Conservation (phyloP, 2,113 vertebrate genomes). For the Rhinichthys klamathensis region DNA sequence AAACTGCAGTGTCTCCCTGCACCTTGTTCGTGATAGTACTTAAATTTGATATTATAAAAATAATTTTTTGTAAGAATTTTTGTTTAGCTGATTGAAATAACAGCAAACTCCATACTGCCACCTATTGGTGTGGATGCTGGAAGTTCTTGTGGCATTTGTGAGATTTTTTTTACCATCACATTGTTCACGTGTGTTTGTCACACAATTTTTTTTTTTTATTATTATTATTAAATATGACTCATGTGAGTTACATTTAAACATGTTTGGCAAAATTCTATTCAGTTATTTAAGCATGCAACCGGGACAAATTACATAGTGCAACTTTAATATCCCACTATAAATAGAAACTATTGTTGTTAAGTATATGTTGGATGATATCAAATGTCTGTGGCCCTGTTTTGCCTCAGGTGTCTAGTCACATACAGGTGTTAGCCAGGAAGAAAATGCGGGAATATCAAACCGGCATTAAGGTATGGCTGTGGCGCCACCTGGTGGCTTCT, state of each 20-base stretch:
- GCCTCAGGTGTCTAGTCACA: constrained; percentile 96
- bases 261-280: background rate
- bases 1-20: too few relatives aligned
- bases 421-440: constrained; percentile 99
- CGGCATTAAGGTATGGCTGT: constrained; percentile 92
- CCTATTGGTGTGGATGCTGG: background rate
- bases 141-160: too few relatives aligned
- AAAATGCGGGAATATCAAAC: constrained; percentile 98
- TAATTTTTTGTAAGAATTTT: background rate
- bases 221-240: background rate
- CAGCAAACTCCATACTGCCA: background rate
- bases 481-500: constrained; percentile 68
- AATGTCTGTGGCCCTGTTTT: constrained; percentile 55
- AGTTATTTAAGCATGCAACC: background rate
- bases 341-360: background rate
- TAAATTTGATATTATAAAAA: too few relatives aligned
- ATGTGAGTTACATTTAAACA: background rate
- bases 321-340: background rate
- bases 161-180: too few relatives aligned
- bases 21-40: too few relatives aligned
- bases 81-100: background rate
- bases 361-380: background rate
- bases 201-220: background rate
- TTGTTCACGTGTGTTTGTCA: too few relatives aligned
- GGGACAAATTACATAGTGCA: background rate